These are phyloP conservation scores for Notodonta dromedarius DNA, from an alignment of 2,888 invertebrate species.

Conservation along the genomic window DNA sequence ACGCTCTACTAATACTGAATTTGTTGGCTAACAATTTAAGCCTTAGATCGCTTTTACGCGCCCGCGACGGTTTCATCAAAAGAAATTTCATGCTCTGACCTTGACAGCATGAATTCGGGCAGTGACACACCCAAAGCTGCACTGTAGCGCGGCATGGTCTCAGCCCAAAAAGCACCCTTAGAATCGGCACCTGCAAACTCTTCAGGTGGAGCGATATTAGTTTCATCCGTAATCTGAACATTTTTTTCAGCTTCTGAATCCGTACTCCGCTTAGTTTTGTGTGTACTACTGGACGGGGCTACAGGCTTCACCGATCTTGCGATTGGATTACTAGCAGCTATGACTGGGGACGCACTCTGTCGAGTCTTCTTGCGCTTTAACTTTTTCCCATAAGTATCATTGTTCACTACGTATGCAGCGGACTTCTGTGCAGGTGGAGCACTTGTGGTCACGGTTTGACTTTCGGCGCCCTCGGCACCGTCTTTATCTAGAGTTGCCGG, in stretches of 20 bases:
- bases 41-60: constrained; percentile 62
- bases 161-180: constrained; percentile 86
- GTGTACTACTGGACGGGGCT: constrained; percentile 28
- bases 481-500: constrained; percentile 64
- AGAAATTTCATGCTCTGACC: constrained; percentile 87
- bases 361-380: constrained; percentile 72
- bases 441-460: constrained; percentile 69
- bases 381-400: constrained; percentile 67
- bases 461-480: constrained; percentile 66
- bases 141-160: constrained; percentile 87
- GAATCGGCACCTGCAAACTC: constrained; percentile 83
- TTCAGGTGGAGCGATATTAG: constrained; percentile 73
- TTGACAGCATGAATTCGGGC: constrained; percentile 88
- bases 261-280: constrained; percentile 67
- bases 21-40: constrained; percentile 65
- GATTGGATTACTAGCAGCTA: constrained; percentile 56
- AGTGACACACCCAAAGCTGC: constrained; percentile 85
- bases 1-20: constrained; percentile 75
- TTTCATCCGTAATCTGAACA: constrained; percentile 63
- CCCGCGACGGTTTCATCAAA: constrained; percentile 85
- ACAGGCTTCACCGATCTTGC: constrained; percentile 42
- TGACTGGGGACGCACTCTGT: constrained; percentile 44
- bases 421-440: constrained; percentile 63
- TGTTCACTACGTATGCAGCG: constrained; percentile 71
- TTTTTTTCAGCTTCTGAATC: constrained; percentile 62